Evolutionary conservation across 2,888 invertebrate genomes (phyloP).

Genomic region (Choreutis nemorana): DNA sequence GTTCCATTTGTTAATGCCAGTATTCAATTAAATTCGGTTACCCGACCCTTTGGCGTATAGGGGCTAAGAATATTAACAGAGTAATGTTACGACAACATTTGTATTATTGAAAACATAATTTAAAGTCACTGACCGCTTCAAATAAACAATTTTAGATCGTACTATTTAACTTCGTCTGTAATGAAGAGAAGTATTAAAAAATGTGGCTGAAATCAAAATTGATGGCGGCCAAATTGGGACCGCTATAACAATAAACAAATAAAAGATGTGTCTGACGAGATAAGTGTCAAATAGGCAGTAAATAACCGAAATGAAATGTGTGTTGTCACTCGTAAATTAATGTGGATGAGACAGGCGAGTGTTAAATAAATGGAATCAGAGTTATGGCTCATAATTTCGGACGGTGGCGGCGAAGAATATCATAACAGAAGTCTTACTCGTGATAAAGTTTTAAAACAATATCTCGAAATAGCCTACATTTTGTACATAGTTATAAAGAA

Average conservation of each 20-base stretch:
- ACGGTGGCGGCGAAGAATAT: too few relatives aligned
- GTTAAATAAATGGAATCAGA: conserved; percentile 58
- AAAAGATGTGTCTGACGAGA: conserved; percentile 36
- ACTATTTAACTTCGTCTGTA: conserved; percentile 4
- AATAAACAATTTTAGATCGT: too few relatives aligned
- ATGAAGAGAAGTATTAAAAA: conserved; percentile 3
- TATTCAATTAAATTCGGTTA: conserved; percentile 62
- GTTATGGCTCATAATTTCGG: conserved; percentile 54
- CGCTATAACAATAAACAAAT: conserved; percentile 41
- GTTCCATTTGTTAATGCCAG: conserved; percentile 63
- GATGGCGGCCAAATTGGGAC: conserved; percentile 38
- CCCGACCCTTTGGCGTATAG: conserved; percentile 37
- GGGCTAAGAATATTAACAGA: conserved; percentile 43
- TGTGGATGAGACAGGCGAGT: conserved; percentile 40
- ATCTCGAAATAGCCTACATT: too few relatives aligned
- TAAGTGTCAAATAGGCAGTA: conserved; percentile 59
- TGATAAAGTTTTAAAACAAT: too few relatives aligned
- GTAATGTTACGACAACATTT: too few relatives aligned
- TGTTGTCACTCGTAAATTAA: conserved; percentile 58
- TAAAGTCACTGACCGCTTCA: too few relatives aligned
- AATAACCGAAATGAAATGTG: conserved; percentile 53
- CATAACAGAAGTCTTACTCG: too few relatives aligned
- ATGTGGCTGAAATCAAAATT: conserved; percentile 25
- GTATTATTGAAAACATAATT: too few relatives aligned
- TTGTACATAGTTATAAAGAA: too few relatives aligned